A percentile compares a stretch with the other conserved stretches of the same genome.
These are phyloP conservation scores for Apis laboriosa DNA, from an alignment of 1,140 invertebrate genomes.

Conservation along the genomic window DNA sequence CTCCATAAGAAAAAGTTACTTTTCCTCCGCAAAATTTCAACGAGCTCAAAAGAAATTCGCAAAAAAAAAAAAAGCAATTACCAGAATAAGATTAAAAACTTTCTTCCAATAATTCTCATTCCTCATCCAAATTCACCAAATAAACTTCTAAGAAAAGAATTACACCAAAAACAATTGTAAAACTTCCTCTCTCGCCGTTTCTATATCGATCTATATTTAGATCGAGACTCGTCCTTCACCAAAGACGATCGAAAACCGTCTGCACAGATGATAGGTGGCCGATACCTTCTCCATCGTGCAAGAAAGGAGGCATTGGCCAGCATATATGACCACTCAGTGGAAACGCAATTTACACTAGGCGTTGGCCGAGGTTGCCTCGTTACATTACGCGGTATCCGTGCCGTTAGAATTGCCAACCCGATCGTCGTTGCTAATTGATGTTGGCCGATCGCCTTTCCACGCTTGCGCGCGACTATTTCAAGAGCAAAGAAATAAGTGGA, in stretches of 20 bases:
- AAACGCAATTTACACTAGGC: conserved; percentile 75
- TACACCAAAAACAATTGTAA: too few relatives aligned
- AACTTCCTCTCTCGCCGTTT: too few relatives aligned
- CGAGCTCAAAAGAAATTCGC: not conserved
- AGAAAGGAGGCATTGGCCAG: conserved; percentile 67
- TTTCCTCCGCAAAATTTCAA: not conserved
- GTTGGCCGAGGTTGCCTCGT: conserved; percentile 66
- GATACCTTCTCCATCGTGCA: conserved; percentile 3
- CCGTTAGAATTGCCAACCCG: conserved; percentile 59
- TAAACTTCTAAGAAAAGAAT: too few relatives aligned
- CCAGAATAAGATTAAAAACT: too few relatives aligned
- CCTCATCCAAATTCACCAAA: too few relatives aligned
- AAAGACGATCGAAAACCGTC: conserved; percentile 16
- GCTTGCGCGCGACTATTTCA: conserved; percentile 27
- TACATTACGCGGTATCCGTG: conserved; percentile 51
- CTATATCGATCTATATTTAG: not conserved
- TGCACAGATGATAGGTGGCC: conserved; percentile 41
- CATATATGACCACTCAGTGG: conserved; percentile 75
- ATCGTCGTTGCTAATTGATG: conserved; percentile 62
- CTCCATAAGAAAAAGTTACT: not conserved
- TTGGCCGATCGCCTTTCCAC: conserved; percentile 40
- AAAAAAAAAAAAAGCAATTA: not conserved
- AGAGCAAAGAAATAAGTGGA: not conserved
- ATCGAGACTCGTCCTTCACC: not conserved
- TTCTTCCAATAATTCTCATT: too few relatives aligned